Base-by-base conservation (phyloP, 2,113 vertebrate species). In the Monarcha castaneiventris region DNA sequence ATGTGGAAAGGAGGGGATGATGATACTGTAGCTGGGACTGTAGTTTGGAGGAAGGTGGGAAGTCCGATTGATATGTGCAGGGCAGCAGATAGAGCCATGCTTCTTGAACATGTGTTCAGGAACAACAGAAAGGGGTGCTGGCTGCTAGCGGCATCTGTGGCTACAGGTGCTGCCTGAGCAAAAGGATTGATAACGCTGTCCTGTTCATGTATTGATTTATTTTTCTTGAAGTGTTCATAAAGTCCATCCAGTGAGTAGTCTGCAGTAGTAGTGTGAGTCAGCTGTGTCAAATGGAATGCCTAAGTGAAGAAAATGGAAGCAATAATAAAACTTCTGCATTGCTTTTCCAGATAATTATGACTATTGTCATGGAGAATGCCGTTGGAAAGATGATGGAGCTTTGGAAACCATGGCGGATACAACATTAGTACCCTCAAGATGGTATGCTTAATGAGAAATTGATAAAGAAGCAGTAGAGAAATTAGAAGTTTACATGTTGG, bases 371-470 rank as follows among this genome's bases (percentile, higher is more conserved):
- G 44, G 73, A 58, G 48, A 12, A 33, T 1, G 0, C 54, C 13
- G 3, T 15, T 14, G 51, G 62, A n/a, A 56, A 33, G 62, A 72
- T 72, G 68, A 32, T 51, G 61, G 11, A 46, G 2, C 11, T 35
- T 21, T 46, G 17, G 52, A 48, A 95, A 27, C 46, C 51, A 1
- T 16, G 29, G 54, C 6, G 43, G 33, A 87, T 78, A 10, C 62
- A 15, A 1, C 43, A 51, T 7, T 4, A 25, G 1, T 11, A 67
- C 13, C 15, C 33, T 30, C 26, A 56, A 21, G 4, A 29, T 8
- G 91, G 91, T 81, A 95, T 82, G 93, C 39, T 96, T 77, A 94
- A 80, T 81, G 10, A 92, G 84, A 84, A 69, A 73, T 49, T 48
- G 51, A 43, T 61, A 7, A 93, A 77, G 84, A 81, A 78, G 7